A percentile compares a stretch with the other conserved stretches of the same genome.
Evolutionary conservation across 2,888 invertebrate species (phyloP).

Genomic region (Synanthedon tipuliformis): DNA sequence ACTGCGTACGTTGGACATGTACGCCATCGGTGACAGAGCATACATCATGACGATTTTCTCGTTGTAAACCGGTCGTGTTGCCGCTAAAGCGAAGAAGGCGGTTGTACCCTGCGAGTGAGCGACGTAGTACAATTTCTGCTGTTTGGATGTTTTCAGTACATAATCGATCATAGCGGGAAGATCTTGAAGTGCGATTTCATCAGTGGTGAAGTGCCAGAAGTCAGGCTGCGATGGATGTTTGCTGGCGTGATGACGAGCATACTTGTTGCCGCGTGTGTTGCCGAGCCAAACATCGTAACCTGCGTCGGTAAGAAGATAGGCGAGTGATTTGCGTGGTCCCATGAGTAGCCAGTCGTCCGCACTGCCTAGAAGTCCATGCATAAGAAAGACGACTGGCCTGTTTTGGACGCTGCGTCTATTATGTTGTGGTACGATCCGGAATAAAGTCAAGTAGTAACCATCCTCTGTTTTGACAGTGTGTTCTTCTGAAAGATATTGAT

Average conservation of each 20-base stretch:
- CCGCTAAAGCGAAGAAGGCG: conserved; percentile 41
- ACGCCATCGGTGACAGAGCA: conserved; percentile 54
- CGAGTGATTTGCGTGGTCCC: conserved; percentile 67
- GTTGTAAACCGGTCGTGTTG: conserved; percentile 43
- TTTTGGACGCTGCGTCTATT: conserved; percentile 17
- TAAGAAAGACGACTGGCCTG: conserved; percentile 60
- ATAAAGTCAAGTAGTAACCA: conserved; percentile 51
- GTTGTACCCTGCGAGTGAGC: conserved; percentile 49
- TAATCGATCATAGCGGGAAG: conserved; percentile 58
- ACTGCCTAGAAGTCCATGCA: conserved; percentile 76
- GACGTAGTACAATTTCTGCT: conserved; percentile 46
- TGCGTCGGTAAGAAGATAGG: conserved; percentile 44
- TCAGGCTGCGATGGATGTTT: conserved; percentile 40
- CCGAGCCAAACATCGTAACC: conserved; percentile 62
- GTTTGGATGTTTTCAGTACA: conserved; percentile 32
- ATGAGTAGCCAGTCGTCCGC: conserved; percentile 77
- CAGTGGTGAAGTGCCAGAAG: conserved; percentile 58
- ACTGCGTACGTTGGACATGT: conserved; percentile 50
- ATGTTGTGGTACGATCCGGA: conserved; percentile 45
- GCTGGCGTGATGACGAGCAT: conserved; percentile 43
- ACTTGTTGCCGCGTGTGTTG: conserved; percentile 53
- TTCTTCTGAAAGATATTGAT: conserved; percentile 44
- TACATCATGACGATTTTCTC: conserved; percentile 48
- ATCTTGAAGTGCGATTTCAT: conserved; percentile 55
- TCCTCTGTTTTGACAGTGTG: conserved; percentile 22